Conservation (phyloP, 2,888 invertebrate species). For the Tachina grossa region DNA sequence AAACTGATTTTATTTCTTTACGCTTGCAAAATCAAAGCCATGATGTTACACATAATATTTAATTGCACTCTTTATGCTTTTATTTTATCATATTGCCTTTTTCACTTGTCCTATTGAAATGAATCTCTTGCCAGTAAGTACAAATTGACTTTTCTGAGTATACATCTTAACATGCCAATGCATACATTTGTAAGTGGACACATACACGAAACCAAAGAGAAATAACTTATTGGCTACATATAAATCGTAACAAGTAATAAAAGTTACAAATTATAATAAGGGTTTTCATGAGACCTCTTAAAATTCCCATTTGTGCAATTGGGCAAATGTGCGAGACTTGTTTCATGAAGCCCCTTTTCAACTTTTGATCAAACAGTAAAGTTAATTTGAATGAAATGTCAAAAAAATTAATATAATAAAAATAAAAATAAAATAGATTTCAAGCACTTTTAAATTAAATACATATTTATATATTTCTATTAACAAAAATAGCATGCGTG, state of each 20-base stretch:
- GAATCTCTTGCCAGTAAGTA: constrained; percentile 7
- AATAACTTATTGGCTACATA: neutral
- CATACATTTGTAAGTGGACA: constrained; percentile 18
- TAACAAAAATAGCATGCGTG: no score
- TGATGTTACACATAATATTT: neutral
- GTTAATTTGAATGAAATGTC: no score
- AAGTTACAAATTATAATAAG: neutral
- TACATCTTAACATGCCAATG: constrained; percentile 55
- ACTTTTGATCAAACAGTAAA: no score
- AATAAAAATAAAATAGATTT: no score
- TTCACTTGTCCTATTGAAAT: constrained; percentile 17
- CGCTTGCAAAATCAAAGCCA: neutral
- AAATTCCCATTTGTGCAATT: no score
- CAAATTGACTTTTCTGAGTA: constrained; percentile 57
- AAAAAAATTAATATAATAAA: no score
- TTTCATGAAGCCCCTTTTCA: no score
- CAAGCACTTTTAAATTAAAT: no score
- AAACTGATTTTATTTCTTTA: neutral
- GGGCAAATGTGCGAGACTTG: no score
- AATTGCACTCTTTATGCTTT: neutral
- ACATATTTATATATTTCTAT: no score
- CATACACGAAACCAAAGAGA: neutral
- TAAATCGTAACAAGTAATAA: neutral
- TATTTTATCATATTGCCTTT: neutral
- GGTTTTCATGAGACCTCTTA: no score